Base-by-base conservation (phyloP, 1,140 invertebrate genomes). In the Microplitis demolitor region DNA sequence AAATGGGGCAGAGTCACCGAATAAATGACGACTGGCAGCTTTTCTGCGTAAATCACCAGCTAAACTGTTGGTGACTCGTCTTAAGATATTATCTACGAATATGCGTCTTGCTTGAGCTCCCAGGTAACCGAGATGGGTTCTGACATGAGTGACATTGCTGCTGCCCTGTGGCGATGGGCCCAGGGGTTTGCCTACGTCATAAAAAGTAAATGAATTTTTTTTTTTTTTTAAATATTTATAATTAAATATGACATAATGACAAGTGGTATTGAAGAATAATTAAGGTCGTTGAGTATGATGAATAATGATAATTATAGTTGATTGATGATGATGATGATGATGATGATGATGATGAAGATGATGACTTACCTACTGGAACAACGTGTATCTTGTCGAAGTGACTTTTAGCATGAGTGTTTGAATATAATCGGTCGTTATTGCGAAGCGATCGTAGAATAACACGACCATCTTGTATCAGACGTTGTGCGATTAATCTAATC, bases 1-100 rank as follows among this genome's bases (percentile, higher is more conserved):
- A 75, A 94, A 92, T 1, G 93, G 93, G 5, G 88, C 89, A 0
- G 92, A 91, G 81, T 93, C 91, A 0, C 92, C 92, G 82, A 89
- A 92, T 11, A 93, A 87, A 1, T 93, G 84, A 75, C 88, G 88
- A 75, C 88, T 90, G 0, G 91, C 89, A 2, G 92, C 90, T 60
- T 88, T 86, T 75, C 89, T 88, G 70, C 91, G 83, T 58, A 93
- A 82, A 72, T 92, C 89, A 31, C 89, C 88, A 1, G 91, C 90
- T 6, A 92, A 83, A 61, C 88, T 90, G 74, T 90, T 92, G 5
- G 92, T 92, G 1, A 92, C 91, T 69, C 92, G 85, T 76, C 90
- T 92, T 4, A 93, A 83, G 35, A 93, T 89, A 83, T 91, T 93
- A 77, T 93, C 90, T 37, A 93, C 89, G 58, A 93, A 91, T 2